A percentile compares a stretch with the other conserved stretches of the same genome.
Conservation (phyloP, 2,888 invertebrate species). For the Ophion ventricosus region DNA sequence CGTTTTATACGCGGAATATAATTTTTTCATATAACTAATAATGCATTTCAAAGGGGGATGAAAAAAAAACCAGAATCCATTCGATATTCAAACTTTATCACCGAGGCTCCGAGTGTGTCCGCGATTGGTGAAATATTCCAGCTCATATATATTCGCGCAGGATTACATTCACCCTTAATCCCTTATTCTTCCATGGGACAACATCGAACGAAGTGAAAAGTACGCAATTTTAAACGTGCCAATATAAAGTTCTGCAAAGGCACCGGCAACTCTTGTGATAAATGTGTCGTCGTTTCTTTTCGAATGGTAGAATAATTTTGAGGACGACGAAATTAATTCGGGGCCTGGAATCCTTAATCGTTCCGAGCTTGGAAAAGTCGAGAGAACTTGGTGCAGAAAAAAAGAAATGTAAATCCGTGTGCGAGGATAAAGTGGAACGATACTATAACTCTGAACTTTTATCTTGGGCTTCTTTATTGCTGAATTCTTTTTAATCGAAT, state of each 20-base stretch:
- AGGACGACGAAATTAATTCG: neutral
- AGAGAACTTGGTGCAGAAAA: neutral
- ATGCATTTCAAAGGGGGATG: neutral
- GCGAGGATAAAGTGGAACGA: too few species aligned
- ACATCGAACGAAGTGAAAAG: neutral
- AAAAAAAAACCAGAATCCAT: conserved; percentile 24
- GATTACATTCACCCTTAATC: conserved; percentile 33
- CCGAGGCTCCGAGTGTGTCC: conserved; percentile 25
- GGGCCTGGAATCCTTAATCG: neutral
- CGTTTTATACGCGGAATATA: neutral
- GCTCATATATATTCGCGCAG: conserved; percentile 5
- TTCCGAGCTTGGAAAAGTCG: neutral
- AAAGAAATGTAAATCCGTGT: too few species aligned
- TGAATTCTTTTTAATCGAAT: too few species aligned
- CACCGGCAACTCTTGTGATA: neutral
- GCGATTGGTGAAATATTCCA: conserved; percentile 13
- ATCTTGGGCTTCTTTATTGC: too few species aligned
- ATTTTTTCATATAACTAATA: conserved; percentile 15
- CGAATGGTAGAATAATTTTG: neutral
- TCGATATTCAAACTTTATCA: conserved; percentile 39
- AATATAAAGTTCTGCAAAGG: neutral
- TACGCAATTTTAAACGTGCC: conserved; percentile 34
- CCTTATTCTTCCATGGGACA: neutral
- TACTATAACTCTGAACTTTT: too few species aligned
- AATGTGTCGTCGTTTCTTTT: neutral